Percentiles rank a stretch among this genome's conserved stretches.
Conservation (phyloP, 23 tunicate genomes). For the Phallusia fumigata region DNA sequence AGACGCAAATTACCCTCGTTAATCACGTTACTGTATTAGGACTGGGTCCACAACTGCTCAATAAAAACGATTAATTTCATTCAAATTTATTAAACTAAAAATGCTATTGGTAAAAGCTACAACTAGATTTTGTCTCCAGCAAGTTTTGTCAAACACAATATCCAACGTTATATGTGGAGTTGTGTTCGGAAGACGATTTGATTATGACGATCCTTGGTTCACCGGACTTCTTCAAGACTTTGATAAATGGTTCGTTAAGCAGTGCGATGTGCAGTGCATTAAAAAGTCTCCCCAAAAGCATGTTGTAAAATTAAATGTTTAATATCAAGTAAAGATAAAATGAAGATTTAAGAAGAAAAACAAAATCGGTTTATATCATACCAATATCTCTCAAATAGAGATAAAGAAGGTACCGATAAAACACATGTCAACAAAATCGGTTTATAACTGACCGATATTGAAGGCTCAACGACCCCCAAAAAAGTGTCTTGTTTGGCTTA, state of each 20-base stretch:
- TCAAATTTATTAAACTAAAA: background rate
- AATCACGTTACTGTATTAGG: background rate
- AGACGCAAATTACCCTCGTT: background rate
- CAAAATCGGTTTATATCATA: too few relatives aligned
- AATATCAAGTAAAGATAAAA: too few relatives aligned
- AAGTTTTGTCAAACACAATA: conserved; percentile 21
- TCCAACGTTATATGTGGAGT: conserved; percentile 48
- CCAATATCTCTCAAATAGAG: too few relatives aligned
- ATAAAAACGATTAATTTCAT: too few relatives aligned
- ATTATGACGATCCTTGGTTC: conserved; percentile 55
- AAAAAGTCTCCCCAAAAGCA: too few relatives aligned
- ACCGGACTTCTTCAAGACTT: conserved; percentile 19
- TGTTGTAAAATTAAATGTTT: too few relatives aligned
- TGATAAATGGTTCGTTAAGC: background rate
- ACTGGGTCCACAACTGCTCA: too few relatives aligned
- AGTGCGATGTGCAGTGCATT: background rate
- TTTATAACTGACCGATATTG: too few relatives aligned
- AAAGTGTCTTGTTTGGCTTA: background rate
- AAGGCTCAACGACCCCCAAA: conserved; percentile 39
- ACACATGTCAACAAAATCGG: background rate
- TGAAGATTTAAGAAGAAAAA: too few relatives aligned
- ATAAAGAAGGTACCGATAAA: too few relatives aligned
- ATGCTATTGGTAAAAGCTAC: background rate
- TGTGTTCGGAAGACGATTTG: conserved; percentile 40
- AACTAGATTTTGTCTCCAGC: background rate